Evolutionary conservation across 2,888 invertebrate genomes (phyloP).

Genomic region (Perdita meconis): DNA sequence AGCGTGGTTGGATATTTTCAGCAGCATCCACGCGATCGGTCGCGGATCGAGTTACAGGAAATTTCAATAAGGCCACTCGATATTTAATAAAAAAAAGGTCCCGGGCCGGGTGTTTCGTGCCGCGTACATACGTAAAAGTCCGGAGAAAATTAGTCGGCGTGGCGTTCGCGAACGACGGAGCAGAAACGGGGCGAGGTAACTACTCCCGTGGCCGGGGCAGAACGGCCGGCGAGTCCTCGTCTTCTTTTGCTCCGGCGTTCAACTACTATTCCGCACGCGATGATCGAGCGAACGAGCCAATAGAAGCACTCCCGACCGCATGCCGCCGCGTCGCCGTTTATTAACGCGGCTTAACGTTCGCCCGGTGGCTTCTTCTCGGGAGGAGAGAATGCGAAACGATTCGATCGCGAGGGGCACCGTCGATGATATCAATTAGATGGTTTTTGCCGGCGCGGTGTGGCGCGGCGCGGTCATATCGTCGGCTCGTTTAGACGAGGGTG

Average conservation of each 20-base stretch:
- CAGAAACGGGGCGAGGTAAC: constrained; percentile 29
- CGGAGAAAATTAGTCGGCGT: constrained; percentile 46
- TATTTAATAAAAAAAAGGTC: constrained; percentile 20
- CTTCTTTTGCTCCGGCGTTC: constrained; percentile 2
- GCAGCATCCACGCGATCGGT: constrained; percentile 13
- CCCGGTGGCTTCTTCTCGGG: constrained; percentile 17
- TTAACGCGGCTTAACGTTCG: constrained; percentile 32
- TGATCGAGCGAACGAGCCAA: constrained; percentile 19
- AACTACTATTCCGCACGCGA: constrained; percentile 39
- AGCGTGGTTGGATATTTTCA: neutral
- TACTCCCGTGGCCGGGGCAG: constrained; percentile 24
- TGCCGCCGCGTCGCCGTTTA: constrained; percentile 37
- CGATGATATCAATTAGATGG: constrained; percentile 33
- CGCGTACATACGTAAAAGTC: neutral
- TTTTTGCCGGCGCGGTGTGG: constrained; percentile 26
- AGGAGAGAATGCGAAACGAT: constrained; percentile 15
- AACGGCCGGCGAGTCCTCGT: constrained; percentile 2
- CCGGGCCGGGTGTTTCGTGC: constrained; percentile 5
- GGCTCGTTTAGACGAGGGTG: constrained; percentile 40
- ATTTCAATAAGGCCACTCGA: constrained; percentile 6
- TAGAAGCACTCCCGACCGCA: constrained; percentile 11
- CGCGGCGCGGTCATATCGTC: neutral
- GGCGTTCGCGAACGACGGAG: constrained; percentile 36
- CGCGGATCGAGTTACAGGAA: neutral
- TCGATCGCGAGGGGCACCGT: constrained; percentile 15